Base-by-base conservation (phyloP, 2,888 invertebrate genomes). In the Oscheius sp. region DNA sequence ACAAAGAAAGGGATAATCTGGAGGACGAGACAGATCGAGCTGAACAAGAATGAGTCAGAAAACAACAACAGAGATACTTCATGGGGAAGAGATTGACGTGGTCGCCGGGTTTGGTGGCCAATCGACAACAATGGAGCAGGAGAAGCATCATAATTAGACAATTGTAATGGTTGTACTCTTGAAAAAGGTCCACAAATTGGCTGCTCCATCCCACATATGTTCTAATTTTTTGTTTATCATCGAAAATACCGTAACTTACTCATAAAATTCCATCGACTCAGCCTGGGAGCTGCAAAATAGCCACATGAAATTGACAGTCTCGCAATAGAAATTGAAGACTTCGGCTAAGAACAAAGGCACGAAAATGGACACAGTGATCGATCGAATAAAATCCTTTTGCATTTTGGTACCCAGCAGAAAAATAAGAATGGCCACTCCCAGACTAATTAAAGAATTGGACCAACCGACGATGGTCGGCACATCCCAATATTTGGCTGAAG, bases 1-100 rank as follows among this genome's bases (percentile, higher is more conserved):
- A 81, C 59, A 61, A 81, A 79, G 69, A 79, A 79, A 23, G 81
- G 81, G 41, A 81, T 69, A 16, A 81, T 72, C 74, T 81, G 81
- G 55, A 81, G 75, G 53, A 81, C 76, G 1, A 76, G 25, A 43
- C 79, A 81, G 21, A 81, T 74, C 55, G 75, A 76, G 53, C 81
- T 81, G 73, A 63, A 35, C 5, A 35, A 78, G 21, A 21, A 63
- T 29, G 1, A 1, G 16, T 41, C 16, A 35, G 3, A 35, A 49
- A 49, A 49, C 49, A 5, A 5, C 3, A 13, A 49, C 3, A 13
- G 5, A 5, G 71, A 55, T 43, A 81, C 81, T 78, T 81, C 3
- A 76, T 76, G 21, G 81, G 81, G 56, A 81, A 79, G 16, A 75
- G 79, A 66, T 77, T 79, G 64, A 81, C 78, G 13, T 75, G 66